Evolutionary conservation across 2,888 invertebrate species (phyloP), one percentile per base, ranked within the genome.

Genomic region (Selenia dentaria): DNA sequence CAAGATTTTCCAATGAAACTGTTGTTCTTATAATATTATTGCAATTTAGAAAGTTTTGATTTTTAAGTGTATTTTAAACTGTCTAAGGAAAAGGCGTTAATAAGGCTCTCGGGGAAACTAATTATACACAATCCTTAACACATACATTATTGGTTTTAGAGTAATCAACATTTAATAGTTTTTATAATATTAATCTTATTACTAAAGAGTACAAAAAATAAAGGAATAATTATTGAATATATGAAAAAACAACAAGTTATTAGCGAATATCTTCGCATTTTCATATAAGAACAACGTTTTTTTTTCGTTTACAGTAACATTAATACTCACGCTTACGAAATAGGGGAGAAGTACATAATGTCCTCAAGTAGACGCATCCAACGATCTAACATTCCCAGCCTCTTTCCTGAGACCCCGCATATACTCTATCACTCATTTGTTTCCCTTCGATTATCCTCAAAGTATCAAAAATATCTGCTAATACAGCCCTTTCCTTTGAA

Each of bases 121-220:
- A 76, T 70, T 8, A 76, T 83, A 84, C 80, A 87, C 79, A 79
- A 76, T 74, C 75, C 89, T 84, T 88, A 89, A 82, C 75, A 81
- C 77, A 79, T 79, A 79, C 72, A 65, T 83, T 84, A 88, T 85
- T 83, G 86, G 86, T 86, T 88, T 87, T 85, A 88, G 84, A 89
- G 83, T 88, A 82, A 86, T 88, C 86, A 90, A 90, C 90, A 89
- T 89, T 88, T 86, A 89, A 90, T 90, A 90, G 86, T 87, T 85
- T 81, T 85, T 75, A 84, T 84, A 87, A 85, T 85, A 85, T 89
- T 86, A 88, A 79, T 75, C 87, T 88, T 90, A 89, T 76, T 69
- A 85, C 88, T 90, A 90, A 89, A 90, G 89, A 90, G 90, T 90
- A 90, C 89, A 90, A 90, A 90, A 90, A 90, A 90, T 90, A 90